Evolutionary conservation across 2,888 invertebrate genomes (phyloP).

Genomic region (Empis livida): DNA sequence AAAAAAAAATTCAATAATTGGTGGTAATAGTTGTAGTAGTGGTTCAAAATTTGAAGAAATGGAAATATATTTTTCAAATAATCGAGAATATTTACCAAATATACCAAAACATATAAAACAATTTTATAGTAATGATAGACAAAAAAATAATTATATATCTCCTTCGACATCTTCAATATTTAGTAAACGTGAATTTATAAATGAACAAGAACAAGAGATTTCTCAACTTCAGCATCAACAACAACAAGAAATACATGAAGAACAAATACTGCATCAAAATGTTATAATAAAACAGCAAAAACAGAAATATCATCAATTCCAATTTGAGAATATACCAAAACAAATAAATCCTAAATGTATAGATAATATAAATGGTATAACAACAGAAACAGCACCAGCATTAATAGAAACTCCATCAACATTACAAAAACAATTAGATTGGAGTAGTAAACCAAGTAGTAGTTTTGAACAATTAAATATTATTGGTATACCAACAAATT

Average conservation of each 20-base stretch:
- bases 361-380: no score
- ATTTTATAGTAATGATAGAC: not conserved
- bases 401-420: not conserved
- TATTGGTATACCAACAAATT: slow-evolving; percentile 15
- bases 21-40: not conserved
- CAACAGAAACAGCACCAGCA: not conserved
- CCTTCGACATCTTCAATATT: no score
- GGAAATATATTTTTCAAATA: not conserved
- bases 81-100: not conserved
- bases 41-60: not conserved
- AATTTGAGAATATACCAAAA: no score
- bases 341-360: no score
- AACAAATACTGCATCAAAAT: no score
- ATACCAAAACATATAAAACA: not conserved
- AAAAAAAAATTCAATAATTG: not conserved
- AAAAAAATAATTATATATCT: not conserved
- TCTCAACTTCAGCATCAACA: slow-evolving; percentile 9
- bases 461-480: slow-evolving; percentile 21
- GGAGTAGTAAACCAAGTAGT: not conserved
- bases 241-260: not conserved
- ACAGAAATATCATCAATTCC: no score
- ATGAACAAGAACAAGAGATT: no score
- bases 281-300: no score
- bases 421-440: not conserved
- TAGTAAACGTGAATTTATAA: no score